phyloP scores from a whole-genome alignment of 2,888 invertebrate genomes.

The Peribatodes rhomboidaria region DNA sequence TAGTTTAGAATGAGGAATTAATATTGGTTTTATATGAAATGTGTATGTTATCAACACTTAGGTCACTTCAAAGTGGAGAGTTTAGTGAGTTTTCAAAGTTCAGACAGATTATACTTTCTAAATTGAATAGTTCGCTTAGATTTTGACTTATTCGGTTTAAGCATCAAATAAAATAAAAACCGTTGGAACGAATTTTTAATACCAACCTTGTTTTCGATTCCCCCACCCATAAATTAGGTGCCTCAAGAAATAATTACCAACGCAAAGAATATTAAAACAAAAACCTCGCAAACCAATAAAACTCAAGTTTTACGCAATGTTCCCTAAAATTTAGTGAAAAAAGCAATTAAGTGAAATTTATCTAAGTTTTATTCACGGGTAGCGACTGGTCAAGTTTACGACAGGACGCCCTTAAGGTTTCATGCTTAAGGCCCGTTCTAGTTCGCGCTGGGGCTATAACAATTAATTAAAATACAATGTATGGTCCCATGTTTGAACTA shows the following conservation, averaged over 20 bases:
- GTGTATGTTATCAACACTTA: too few species aligned
- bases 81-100: too few species aligned
- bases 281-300: constrained; percentile 44
- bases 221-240: constrained; percentile 17
- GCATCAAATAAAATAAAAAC: background rate
- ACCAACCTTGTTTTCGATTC: background rate
- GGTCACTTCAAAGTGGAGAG: too few species aligned
- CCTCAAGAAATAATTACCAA: constrained; percentile 34
- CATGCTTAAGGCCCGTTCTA: constrained; percentile 73
- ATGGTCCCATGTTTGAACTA: constrained; percentile 56
- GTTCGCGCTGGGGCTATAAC: constrained; percentile 72
- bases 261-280: constrained; percentile 28
- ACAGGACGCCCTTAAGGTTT: constrained; percentile 60
- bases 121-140: too few species aligned
- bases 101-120: too few species aligned
- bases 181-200: too few species aligned
- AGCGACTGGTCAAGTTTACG: constrained; percentile 59
- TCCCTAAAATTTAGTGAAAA: constrained; percentile 52
- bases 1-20: too few species aligned
- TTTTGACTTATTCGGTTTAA: background rate
- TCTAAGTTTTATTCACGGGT: constrained; percentile 62
- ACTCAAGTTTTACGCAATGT: constrained; percentile 48
- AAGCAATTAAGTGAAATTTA: constrained; percentile 67
- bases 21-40: too few species aligned
- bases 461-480: constrained; percentile 83